Base-by-base conservation (phyloP, 1,140 invertebrate species). In the Neotoxoptera formosana region DNA sequence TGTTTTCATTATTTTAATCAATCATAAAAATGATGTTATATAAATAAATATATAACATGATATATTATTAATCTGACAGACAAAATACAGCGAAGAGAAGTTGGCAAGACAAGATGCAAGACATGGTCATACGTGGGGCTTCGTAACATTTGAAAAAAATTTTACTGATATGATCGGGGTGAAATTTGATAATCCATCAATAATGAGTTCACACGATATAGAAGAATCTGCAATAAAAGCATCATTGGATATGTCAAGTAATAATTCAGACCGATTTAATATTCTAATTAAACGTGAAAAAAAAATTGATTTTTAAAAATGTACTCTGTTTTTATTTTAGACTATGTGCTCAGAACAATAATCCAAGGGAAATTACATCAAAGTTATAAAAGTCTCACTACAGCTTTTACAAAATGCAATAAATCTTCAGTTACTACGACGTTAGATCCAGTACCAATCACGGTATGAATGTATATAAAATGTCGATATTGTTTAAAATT, bases 211-310 rank as follows among this genome's bases (percentile, higher is more conserved):
- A 23, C 34, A 86, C 14, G 81, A 56, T 36, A 51, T 93, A 36
- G 36, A 93, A 4, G n/a, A 93, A 25, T 84, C 81, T 14, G n/a
- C 2, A 14, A 30, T 93, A 20, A 34, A 7, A 9, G 21, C 81
- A 9, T 93, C 81, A 14, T 48, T 93, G 25, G 91, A 93, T 36
- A 86, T 93, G 91, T 93, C 91, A 23, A 84, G 91, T 93, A 93
- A 93, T 51, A 34, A 23, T 8, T 41, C 4, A 41, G 4, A 41
- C 41, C 4, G 1, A 41, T 41, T 51, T 34, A 21, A 21, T 8
- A 36, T 91, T 91, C 34, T 21, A 48, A 48, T 34, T 41, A 41
- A 25, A 23, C 11, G 7, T 9, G 3, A 3, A 25, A 45, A 3
- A 25, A 41, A 36, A 23, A 9, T 11, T 23, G 25, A 36, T 53